Conservation (phyloP, 92 coral and sea anemone species). For the Virgularia gustaviana region DNA sequence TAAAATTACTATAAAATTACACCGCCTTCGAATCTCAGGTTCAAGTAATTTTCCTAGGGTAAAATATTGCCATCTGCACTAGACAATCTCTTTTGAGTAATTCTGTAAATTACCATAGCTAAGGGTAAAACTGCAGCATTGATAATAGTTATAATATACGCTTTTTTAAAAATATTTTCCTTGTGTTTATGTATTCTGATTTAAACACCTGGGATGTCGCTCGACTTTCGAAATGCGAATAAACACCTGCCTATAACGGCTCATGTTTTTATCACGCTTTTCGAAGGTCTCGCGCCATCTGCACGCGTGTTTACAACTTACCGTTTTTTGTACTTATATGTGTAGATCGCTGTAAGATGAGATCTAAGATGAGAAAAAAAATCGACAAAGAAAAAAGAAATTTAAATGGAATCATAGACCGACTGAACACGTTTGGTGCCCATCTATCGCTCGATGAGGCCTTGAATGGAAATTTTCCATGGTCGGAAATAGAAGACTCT, state of each 20-base stretch:
- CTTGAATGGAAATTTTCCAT: not conserved
- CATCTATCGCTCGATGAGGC: not conserved
- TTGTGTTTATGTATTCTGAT: too few relatives aligned
- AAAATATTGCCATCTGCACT: too few relatives aligned
- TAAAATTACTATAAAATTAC: too few relatives aligned
- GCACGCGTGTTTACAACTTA: too few relatives aligned
- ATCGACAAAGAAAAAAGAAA: conserved; percentile 2
- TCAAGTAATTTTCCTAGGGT: too few relatives aligned
- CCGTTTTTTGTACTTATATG: not conserved
- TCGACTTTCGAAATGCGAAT: too few relatives aligned
- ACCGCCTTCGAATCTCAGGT: too few relatives aligned
- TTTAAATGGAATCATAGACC: not conserved
- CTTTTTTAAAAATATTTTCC: too few relatives aligned
- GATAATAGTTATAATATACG: too few relatives aligned
- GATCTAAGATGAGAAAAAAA: conserved; percentile 20
- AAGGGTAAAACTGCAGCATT: not conserved
- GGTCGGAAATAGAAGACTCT: not conserved
- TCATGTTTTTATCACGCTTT: not conserved
- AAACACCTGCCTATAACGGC: too few relatives aligned
- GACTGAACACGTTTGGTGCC: not conserved
- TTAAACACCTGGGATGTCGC: too few relatives aligned
- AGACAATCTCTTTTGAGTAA: not conserved
- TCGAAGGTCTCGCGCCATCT: not conserved
- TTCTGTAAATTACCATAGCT: not conserved
- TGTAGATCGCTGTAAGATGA: conserved; percentile 21